These are phyloP conservation scores for Arenaria interpres DNA, from an alignment of 2,113 vertebrate species.

Conservation along the genomic window DNA sequence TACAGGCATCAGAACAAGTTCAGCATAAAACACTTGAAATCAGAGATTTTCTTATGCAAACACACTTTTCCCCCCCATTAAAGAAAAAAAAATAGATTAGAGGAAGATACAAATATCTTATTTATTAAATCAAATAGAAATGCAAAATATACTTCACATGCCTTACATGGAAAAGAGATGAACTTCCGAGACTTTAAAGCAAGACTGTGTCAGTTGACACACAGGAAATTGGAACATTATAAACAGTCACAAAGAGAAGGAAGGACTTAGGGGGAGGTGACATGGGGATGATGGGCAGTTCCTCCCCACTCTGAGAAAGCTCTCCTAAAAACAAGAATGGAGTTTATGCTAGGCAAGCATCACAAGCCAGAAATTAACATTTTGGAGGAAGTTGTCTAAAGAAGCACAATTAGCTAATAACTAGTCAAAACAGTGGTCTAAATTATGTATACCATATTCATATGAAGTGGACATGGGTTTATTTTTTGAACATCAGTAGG, in stretches of 20 bases:
- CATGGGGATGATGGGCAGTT: background rate
- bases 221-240: conserved; percentile 21
- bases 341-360: conserved; percentile 27
- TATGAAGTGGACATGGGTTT: background rate
- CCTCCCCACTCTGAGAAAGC: background rate
- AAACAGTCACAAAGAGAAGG: conserved; percentile 32
- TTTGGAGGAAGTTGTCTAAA: conserved; percentile 4
- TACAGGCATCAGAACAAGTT: background rate
- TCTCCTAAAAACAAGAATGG: conserved; percentile 16
- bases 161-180: conserved; percentile 60
- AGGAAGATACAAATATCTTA: conserved; percentile 50
- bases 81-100: conserved; percentile 6
- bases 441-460: background rate
- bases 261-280: background rate
- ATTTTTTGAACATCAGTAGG: background rate
- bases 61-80: background rate
- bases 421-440: conserved; percentile 31
- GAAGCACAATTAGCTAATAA: background rate
- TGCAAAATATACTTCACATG: conserved; percentile 63
- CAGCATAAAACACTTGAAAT: background rate
- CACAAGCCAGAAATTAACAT: conserved; percentile 24
- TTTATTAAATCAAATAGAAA: conserved; percentile 69
- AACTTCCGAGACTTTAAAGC: conserved; percentile 50
- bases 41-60: background rate
- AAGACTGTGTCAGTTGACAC: conserved; percentile 31